A percentile compares a stretch with the other conserved stretches of the same genome.
Conservation (phyloP, 2,113 vertebrate genomes). For the Asarcornis scutulata region DNA sequence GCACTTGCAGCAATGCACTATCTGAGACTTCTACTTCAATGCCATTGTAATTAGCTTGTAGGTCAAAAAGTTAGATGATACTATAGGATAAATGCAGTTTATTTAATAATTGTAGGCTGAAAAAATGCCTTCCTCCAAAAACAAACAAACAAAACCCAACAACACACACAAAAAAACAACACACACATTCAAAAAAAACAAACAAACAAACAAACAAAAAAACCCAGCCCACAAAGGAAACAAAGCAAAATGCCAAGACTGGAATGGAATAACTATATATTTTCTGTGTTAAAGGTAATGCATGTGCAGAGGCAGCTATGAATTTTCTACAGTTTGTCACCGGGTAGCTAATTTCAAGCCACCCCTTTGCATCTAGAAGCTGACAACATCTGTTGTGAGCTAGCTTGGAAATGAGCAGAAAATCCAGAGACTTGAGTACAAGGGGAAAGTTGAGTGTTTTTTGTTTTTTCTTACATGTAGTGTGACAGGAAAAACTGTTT, state of each 20-base stretch:
- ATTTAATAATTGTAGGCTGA: not conserved
- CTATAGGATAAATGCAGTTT: not conserved
- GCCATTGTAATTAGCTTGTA: not conserved
- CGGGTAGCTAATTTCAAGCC: not conserved
- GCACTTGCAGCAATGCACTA: not conserved
- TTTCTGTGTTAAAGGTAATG: not conserved
- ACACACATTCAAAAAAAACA: too few relatives aligned
- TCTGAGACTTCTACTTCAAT: not conserved
- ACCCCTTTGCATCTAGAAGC: not conserved
- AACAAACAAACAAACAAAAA: not conserved
- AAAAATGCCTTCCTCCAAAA: not conserved
- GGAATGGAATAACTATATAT: not conserved
- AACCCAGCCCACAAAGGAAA: too few relatives aligned
- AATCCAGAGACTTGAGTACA: not conserved
- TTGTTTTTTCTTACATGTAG: accelerated
- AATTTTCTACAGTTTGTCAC: not conserved
- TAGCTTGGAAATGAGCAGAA: not conserved
- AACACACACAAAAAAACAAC: not conserved
- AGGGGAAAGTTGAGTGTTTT: accelerated
- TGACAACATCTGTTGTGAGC: not conserved
- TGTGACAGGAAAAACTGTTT: not conserved
- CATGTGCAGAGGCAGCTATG: not conserved
- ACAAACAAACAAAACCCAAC: not conserved
- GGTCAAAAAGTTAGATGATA: not conserved
- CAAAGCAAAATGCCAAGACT: not conserved